These are phyloP conservation scores for Merodon equestris DNA, from an alignment of 2,888 invertebrate species.

Conservation along the genomic window DNA sequence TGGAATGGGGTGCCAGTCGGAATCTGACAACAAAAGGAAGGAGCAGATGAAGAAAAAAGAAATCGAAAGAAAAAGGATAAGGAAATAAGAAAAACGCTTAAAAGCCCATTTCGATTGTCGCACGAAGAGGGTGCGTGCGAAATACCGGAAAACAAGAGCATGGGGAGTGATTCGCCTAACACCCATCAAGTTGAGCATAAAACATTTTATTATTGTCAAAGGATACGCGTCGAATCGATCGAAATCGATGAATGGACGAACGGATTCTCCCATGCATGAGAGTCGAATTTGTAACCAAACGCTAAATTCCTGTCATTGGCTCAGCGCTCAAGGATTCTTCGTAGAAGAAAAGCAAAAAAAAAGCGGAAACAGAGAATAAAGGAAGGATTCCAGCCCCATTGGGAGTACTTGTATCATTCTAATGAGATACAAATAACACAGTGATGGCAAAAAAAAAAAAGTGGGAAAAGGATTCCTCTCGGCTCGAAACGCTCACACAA, in stretches of 20 bases:
- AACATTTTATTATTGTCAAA: constrained; percentile 61
- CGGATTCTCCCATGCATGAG: constrained; percentile 33
- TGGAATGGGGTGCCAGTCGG: too few species aligned
- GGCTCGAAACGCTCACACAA: constrained; percentile 58
- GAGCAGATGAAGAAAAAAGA: too few species aligned
- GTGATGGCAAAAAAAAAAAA: too few species aligned
- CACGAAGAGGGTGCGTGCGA: constrained; percentile 56
- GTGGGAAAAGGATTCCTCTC: constrained; percentile 63
- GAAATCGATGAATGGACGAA: constrained; percentile 45
- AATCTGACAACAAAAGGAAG: too few species aligned
- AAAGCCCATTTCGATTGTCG: constrained; percentile 67
- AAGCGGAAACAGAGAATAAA: constrained; percentile 3
- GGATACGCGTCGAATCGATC: constrained; percentile 29
- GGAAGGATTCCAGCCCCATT: constrained; percentile 43
- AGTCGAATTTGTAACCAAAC: constrained; percentile 44
- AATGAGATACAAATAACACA: constrained; percentile 49
- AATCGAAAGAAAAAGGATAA: constrained; percentile 62
- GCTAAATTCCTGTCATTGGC: constrained; percentile 58
- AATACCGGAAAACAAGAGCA: constrained; percentile 29
- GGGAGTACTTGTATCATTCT: constrained; percentile 39
- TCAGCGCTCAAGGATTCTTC: constrained; percentile 47
- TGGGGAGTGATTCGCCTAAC: constrained; percentile 15
- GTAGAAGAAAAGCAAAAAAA: background rate
- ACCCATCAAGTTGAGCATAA: constrained; percentile 60
- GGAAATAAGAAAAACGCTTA: constrained; percentile 69